phyloP scores from a whole-genome alignment of 2,113 vertebrate genomes.

The Salvelinus alpinus region DNA sequence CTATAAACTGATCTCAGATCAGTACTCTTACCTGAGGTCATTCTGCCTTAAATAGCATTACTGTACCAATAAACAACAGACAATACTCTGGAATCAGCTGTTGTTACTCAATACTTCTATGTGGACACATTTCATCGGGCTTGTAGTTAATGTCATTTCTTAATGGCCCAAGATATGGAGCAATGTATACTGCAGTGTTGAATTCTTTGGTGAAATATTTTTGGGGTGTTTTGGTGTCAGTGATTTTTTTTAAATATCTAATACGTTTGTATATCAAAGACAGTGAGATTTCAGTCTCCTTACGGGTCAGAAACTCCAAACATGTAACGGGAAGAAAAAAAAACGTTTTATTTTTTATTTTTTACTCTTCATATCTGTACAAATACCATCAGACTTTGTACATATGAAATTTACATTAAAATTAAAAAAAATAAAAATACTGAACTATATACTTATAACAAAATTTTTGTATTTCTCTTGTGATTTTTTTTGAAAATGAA shows the following conservation, averaged over 20 bases:
- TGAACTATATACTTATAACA: constrained; percentile 99
- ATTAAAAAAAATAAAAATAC: constrained; percentile 92
- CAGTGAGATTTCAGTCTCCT: neutral
- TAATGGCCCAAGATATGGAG: no score
- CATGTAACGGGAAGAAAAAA: constrained; percentile 76
- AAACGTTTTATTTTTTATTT: constrained; percentile 89
- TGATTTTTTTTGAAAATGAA: constrained; percentile 94
- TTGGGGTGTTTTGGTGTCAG: neutral
- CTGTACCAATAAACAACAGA: no score
- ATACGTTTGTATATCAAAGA: neutral
- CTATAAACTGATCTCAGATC: no score
- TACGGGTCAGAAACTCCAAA: constrained; percentile 31
- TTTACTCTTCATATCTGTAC: constrained; percentile 99
- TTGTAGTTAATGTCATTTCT: no score
- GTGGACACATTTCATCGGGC: no score
- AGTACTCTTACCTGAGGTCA: no score
- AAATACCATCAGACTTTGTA: constrained; percentile 99
- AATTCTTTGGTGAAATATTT: no score
- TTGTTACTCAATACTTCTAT: no score
- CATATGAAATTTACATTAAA: constrained; percentile 99
- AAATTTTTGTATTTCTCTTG: constrained; percentile 98
- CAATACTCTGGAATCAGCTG: no score
- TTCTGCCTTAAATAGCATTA: no score
- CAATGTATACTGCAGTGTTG: no score
- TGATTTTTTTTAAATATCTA: neutral